Conservation (phyloP, 2,888 invertebrate genomes). For the Andrena camellia region DNA sequence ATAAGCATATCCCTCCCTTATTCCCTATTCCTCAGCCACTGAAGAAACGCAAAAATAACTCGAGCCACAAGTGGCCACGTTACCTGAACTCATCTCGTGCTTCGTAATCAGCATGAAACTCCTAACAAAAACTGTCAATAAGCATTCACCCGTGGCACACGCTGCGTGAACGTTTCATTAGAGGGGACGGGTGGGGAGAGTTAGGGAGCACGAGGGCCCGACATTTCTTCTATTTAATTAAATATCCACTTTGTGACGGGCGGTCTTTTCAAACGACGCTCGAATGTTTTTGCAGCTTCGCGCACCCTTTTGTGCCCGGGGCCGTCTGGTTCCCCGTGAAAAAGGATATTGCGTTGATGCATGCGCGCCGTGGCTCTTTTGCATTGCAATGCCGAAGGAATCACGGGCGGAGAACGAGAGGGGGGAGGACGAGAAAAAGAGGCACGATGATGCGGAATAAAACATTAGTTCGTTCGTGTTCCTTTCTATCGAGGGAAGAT, state of each 20-base stretch:
- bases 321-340: constrained; percentile 40
- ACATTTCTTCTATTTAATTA: constrained; percentile 67
- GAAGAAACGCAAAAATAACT: background rate
- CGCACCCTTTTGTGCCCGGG: constrained; percentile 43
- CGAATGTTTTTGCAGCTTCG: constrained; percentile 53
- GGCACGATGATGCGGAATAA: constrained; percentile 25
- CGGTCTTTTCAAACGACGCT: constrained; percentile 47
- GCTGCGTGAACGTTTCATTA: background rate
- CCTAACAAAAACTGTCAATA: background rate
- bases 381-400: constrained; percentile 40
- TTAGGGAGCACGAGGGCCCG: background rate
- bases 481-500: constrained; percentile 8
- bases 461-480: constrained; percentile 34
- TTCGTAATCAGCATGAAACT: background rate
- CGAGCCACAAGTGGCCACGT: background rate
- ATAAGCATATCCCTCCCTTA: too few relatives aligned
- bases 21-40: too few relatives aligned
- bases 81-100: background rate
- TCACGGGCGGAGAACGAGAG: constrained; percentile 2
- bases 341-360: constrained; percentile 65
- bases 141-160: background rate
- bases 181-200: background rate
- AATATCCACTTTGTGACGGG: constrained; percentile 57
- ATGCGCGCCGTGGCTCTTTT: constrained; percentile 46
- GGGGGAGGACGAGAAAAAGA: background rate